These are phyloP conservation scores for Salvelinus sp. DNA, from an alignment of 2,113 vertebrate species.

Conservation along the genomic window DNA sequence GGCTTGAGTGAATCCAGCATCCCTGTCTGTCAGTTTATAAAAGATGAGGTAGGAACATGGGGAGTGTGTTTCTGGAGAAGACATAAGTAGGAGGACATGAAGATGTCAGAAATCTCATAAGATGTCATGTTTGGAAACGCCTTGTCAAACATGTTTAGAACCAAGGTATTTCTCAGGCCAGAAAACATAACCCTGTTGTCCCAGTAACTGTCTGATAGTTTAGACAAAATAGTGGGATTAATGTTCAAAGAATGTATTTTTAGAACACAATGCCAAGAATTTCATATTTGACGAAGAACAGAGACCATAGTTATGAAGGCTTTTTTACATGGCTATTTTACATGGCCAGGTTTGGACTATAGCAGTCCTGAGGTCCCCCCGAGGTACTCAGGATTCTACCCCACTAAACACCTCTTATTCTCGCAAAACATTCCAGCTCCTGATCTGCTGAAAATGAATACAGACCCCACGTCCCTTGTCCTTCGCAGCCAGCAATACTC, in stretches of 20 bases:
- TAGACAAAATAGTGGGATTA: background rate
- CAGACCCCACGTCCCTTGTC: background rate
- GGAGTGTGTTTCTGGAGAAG: background rate
- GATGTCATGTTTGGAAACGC: background rate
- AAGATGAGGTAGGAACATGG: background rate
- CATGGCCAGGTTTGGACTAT: conserved; percentile 6
- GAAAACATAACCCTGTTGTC: background rate
- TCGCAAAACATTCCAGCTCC: background rate
- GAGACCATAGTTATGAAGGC: background rate
- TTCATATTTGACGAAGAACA: background rate
- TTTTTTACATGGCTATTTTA: conserved; percentile 1
- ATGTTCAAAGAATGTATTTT: background rate
- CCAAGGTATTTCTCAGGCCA: background rate
- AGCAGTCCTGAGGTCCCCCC: background rate
- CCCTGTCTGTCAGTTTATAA: background rate
- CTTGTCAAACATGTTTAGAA: background rate
- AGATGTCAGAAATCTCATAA: background rate
- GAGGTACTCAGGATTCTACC: no score
- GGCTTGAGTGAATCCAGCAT: background rate
- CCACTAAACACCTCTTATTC: conserved; percentile 9
- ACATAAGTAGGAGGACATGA: background rate
- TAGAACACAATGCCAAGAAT: background rate
- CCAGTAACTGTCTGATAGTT: background rate
- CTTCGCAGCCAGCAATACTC: background rate
- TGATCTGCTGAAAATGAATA: background rate